These are phyloP conservation scores for Hyles vespertilio DNA, from an alignment of 1,140 invertebrate species.

Conservation along the genomic window DNA sequence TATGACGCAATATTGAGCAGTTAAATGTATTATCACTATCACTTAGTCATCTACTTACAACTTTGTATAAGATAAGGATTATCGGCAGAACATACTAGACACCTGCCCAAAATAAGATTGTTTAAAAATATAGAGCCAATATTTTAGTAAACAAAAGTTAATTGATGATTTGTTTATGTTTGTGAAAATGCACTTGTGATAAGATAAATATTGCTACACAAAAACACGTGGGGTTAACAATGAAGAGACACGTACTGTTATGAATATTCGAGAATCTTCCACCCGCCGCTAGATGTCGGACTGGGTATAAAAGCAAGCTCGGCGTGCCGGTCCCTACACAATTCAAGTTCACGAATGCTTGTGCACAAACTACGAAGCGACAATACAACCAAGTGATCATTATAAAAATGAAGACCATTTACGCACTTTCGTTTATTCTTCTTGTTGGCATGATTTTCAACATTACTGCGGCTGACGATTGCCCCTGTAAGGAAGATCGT, in stretches of 20 bases:
- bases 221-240: slow-evolving; percentile 1
- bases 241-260: background rate
- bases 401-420: slow-evolving; percentile 26
- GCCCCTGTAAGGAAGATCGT: slow-evolving; percentile 18
- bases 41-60: too few relatives aligned
- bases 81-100: too few relatives aligned
- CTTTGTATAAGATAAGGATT: too few relatives aligned
- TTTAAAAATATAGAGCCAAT: too few relatives aligned
- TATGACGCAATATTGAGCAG: too few relatives aligned
- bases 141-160: too few relatives aligned
- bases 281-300: slow-evolving; percentile 51
- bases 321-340: slow-evolving; percentile 6
- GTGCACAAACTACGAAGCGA: slow-evolving; percentile 2
- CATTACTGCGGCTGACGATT: slow-evolving; percentile 30
- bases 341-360: slow-evolving; percentile 3
- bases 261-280: slow-evolving; percentile 41
- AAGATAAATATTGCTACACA: slow-evolving; percentile 3
- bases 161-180: too few relatives aligned
- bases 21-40: too few relatives aligned
- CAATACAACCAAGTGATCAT: slow-evolving; percentile 4
- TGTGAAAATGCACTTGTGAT: background rate
- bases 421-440: slow-evolving; percentile 22
- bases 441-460: slow-evolving; percentile 18
- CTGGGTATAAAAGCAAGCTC: slow-evolving; percentile 33
- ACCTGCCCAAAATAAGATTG: too few relatives aligned